Evolutionary conservation across 2,113 vertebrate genomes (phyloP), one percentile per base, ranked within the genome.

Genomic region (Labeo catla): DNA sequence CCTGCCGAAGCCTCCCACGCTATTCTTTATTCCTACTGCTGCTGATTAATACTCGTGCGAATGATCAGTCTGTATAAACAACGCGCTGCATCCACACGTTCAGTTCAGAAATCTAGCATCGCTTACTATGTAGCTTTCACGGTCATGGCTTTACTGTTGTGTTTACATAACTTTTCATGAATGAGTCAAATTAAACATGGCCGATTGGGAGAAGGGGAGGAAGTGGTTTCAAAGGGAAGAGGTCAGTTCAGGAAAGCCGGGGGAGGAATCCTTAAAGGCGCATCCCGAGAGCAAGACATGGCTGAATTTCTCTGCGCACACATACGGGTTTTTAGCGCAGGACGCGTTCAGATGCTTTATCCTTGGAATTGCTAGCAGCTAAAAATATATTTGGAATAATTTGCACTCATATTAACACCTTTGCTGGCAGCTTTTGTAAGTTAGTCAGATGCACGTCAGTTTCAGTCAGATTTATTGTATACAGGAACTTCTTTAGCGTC

Each of bases 211-310:
- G 91, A 92, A 93, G 91, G 90, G 89, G 93, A 95, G 95, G 95
- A 96, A 95, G 95, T 95, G 94, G 91, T 94, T 94, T 93, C 93
- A 93, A 93, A 94, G 92, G 94, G 92, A 94, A 93, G 93, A 94
- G 93, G 93, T 94, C 94, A 95, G 34, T 73, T 73, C 68, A 93
- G 92, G 92, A 93, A 94, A 93, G 92, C 87, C 90, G 91, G 90
- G 93, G 91, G 90, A 90, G 93, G 93, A 90, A 89, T 21, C 73
- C 89, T 88, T 90, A 87, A 87, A 88, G 86, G 86, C 76, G 80
- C 70, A 87, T 63, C 77, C 43, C 15, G 74, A 54, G 57, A 85
- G 61, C 28, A 5, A 79, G 10, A 79, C 34, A 15, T 54, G 74
- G 23, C 43, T 76, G 8, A 15, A 76, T 76, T 13, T 49, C 45